phyloP scores from a whole-genome alignment of 2,888 invertebrate species.

The Dicyrtoma fusca region DNA sequence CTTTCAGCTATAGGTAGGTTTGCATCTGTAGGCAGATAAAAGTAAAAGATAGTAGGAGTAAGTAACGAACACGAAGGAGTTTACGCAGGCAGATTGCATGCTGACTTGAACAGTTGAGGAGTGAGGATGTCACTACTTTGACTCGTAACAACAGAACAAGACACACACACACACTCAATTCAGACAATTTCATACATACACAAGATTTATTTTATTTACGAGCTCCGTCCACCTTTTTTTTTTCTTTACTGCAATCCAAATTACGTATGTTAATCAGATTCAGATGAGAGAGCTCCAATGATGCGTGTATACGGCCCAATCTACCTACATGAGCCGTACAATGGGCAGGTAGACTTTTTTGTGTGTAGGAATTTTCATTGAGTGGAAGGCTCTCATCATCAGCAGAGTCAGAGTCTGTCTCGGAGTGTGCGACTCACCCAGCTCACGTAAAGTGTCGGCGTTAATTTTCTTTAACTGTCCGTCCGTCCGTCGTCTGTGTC shows the following conservation, averaged over 20 bases:
- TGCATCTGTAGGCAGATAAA: constrained; percentile 22
- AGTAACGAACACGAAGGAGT: background rate
- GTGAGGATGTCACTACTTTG: constrained; percentile 10
- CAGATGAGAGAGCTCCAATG: too few species aligned
- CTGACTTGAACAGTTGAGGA: background rate
- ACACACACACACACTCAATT: constrained; percentile 11
- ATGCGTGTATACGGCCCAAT: too few species aligned
- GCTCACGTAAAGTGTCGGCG: too few species aligned
- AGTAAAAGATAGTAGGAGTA: background rate
- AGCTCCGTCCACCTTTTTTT: constrained; percentile 5
- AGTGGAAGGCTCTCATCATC: too few species aligned
- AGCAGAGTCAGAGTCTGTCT: too few species aligned
- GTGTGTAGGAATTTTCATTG: too few species aligned
- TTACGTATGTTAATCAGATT: constrained; percentile 22
- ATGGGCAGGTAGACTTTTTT: too few species aligned
- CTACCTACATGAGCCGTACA: too few species aligned
- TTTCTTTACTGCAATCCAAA: background rate
- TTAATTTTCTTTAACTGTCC: too few species aligned
- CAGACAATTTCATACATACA: background rate
- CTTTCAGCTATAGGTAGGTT: background rate
- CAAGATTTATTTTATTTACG: constrained; percentile 18
- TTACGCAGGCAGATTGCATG: constrained; percentile 4
- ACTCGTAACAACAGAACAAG: too few species aligned
- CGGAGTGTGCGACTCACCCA: too few species aligned
- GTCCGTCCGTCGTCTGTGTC: too few species aligned